Evolutionary conservation across 2,888 invertebrate genomes (phyloP).

Genomic region (Limnephilus lunatus): DNA sequence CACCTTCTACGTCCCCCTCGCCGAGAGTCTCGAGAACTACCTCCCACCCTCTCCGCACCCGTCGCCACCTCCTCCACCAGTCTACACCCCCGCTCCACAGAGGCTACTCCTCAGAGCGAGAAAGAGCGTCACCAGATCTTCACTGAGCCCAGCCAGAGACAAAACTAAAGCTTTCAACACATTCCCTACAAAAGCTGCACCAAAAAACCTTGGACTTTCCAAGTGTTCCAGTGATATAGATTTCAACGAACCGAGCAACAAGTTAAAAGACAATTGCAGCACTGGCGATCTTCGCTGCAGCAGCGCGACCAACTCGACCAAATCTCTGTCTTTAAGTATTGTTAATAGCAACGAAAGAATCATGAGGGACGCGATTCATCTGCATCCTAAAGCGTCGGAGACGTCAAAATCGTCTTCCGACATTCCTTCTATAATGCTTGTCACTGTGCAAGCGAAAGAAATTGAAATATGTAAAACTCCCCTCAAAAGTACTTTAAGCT

Average conservation of each 20-base stretch:
- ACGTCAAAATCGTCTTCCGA: slow-evolving; percentile 57
- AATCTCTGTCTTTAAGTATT: slow-evolving; percentile 34
- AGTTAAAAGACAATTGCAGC: slow-evolving; percentile 6
- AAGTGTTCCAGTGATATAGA: slow-evolving; percentile 65
- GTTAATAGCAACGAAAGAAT: slow-evolving; percentile 32
- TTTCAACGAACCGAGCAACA: slow-evolving; percentile 53
- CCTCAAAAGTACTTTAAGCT: slow-evolving; percentile 60
- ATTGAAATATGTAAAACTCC: slow-evolving; percentile 65
- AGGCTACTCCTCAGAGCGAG: slow-evolving; percentile 64
- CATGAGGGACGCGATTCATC: background rate
- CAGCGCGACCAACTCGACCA: slow-evolving; percentile 33
- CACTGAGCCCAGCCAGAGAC: slow-evolving; percentile 58
- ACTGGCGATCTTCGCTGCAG: slow-evolving; percentile 15
- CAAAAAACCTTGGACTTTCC: slow-evolving; percentile 64
- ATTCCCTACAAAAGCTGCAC: slow-evolving; percentile 63
- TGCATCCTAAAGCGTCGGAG: slow-evolving; percentile 22
- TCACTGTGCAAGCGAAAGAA: slow-evolving; percentile 63
- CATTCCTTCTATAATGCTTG: slow-evolving; percentile 59
- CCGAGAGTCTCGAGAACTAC: slow-evolving; percentile 79
- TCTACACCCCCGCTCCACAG: slow-evolving; percentile 63
- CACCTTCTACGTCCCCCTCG: slow-evolving; percentile 86
- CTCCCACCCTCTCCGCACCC: slow-evolving; percentile 76
- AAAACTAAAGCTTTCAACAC: slow-evolving; percentile 63
- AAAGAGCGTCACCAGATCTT: slow-evolving; percentile 62
- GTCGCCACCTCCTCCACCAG: slow-evolving; percentile 71